These are phyloP conservation scores for Caenorhabditis sp. DNA, from an alignment of 2,888 invertebrate genomes.

Conservation along the genomic window DNA sequence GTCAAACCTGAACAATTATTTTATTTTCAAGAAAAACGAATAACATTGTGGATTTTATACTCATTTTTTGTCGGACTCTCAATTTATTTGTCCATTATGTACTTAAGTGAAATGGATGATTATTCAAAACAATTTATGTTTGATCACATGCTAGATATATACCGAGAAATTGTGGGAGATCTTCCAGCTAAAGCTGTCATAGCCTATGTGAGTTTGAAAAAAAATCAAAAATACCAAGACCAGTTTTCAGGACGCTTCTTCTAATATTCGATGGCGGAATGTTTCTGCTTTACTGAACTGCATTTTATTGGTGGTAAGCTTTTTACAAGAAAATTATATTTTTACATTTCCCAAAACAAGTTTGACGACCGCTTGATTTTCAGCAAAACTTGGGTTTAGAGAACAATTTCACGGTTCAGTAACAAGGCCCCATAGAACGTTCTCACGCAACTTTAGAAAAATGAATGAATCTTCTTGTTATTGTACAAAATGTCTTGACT, in stretches of 20 bases:
- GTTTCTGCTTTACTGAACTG: neutral
- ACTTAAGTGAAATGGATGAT: constrained; percentile 3
- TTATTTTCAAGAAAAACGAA: neutral
- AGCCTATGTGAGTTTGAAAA: neutral
- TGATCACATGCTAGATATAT: constrained; percentile 10
- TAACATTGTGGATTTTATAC: neutral
- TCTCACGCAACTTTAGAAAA: too few relatives aligned
- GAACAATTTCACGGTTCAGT: too few relatives aligned
- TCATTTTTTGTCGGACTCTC: neutral
- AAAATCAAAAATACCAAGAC: neutral
- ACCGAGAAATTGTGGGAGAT: constrained; percentile 1
- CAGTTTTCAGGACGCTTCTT: neutral
- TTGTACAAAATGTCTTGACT: neutral
- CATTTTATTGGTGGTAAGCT: too few relatives aligned
- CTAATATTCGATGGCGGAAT: constrained; percentile 9
- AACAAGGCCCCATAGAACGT: too few relatives aligned
- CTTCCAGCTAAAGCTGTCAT: constrained; percentile 3
- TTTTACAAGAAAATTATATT: too few relatives aligned
- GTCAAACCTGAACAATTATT: neutral
- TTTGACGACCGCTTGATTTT: too few relatives aligned
- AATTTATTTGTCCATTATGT: neutral
- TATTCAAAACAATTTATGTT: constrained; percentile 5
- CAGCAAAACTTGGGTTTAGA: too few relatives aligned
- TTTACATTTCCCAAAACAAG: too few relatives aligned
- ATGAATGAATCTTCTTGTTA: too few relatives aligned